Conservation (phyloP, 2,797 vertebrate genomes). For the Falco cherrug region DNA sequence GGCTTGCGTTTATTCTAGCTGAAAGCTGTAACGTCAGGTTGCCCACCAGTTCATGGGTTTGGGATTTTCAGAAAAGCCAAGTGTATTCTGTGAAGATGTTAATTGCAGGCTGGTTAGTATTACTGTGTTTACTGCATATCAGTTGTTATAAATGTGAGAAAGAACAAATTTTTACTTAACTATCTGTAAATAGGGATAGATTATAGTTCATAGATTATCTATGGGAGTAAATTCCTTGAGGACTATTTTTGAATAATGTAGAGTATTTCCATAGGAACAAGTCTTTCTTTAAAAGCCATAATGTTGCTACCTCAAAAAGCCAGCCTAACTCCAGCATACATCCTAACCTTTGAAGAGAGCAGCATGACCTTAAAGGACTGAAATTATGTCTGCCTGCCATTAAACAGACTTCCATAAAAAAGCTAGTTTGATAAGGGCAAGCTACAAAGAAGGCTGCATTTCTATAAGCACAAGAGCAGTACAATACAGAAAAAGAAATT, state of each 20-base stretch:
- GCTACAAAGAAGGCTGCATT: conserved; percentile 12
- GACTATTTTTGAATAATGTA: neutral
- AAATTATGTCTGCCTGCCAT: conserved; percentile 49
- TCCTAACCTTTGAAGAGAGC: conserved; percentile 68
- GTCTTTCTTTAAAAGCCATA: conserved; percentile 46
- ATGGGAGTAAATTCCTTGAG: neutral
- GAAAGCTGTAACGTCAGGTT: neutral
- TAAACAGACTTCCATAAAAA: conserved; percentile 39
- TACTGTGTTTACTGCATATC: neutral
- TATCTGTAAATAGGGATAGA: neutral
- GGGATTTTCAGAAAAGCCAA: neutral
- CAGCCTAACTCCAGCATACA: conserved; percentile 13
- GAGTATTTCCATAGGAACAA: conserved; percentile 19
- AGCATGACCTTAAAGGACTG: conserved; percentile 57
- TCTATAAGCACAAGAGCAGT: conserved; percentile 17
- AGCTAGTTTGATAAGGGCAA: conserved; percentile 36
- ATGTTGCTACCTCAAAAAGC: conserved; percentile 31
- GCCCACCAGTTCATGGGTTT: neutral
- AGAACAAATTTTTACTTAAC: neutral
- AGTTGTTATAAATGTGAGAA: neutral
- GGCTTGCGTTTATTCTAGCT: neutral
- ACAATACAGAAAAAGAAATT: neutral
- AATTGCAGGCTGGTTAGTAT: neutral
- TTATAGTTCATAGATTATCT: neutral
- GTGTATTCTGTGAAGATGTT: neutral